phyloP scores from a whole-genome alignment of 1,140 invertebrate genomes.

The Eubasilissa regina region DNA sequence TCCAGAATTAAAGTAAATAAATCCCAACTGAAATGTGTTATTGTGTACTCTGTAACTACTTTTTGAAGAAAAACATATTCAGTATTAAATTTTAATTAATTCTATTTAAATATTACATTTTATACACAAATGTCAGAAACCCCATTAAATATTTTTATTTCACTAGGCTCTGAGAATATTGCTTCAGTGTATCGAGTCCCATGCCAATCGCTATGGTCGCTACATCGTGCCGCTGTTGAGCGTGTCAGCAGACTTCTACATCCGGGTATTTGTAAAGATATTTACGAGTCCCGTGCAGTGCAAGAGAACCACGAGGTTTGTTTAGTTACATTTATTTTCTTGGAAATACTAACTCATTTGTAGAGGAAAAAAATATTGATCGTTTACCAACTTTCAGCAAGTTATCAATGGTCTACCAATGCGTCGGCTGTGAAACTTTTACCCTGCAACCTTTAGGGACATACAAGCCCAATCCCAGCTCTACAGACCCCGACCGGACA shows the following conservation, averaged over 20 bases:
- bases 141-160: too few relatives aligned
- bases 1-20: too few relatives aligned
- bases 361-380: background rate
- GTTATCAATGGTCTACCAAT: conserved; percentile 90
- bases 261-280: conserved; percentile 94
- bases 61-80: too few relatives aligned
- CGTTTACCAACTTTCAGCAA: conserved; percentile 75
- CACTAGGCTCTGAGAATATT: conserved; percentile 90
- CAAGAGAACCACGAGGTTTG: conserved; percentile 85
- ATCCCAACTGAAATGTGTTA: too few relatives aligned
- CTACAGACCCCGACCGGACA: conserved; percentile 73
- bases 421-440: conserved; percentile 88
- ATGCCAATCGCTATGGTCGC: conserved; percentile 93
- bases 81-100: too few relatives aligned
- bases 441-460: conserved; percentile 84
- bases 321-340: conserved; percentile 53
- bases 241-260: conserved; percentile 97
- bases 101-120: too few relatives aligned
- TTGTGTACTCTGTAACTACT: too few relatives aligned
- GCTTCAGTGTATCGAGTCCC: conserved; percentile 90
- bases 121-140: too few relatives aligned
- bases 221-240: conserved; percentile 94
- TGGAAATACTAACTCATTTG: background rate
- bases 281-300: conserved; percentile 85
- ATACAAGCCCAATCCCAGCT: conserved; percentile 73